These are phyloP conservation scores for Caenorhabditis zanzibari DNA, from an alignment of 2,888 invertebrate species.

Conservation along the genomic window DNA sequence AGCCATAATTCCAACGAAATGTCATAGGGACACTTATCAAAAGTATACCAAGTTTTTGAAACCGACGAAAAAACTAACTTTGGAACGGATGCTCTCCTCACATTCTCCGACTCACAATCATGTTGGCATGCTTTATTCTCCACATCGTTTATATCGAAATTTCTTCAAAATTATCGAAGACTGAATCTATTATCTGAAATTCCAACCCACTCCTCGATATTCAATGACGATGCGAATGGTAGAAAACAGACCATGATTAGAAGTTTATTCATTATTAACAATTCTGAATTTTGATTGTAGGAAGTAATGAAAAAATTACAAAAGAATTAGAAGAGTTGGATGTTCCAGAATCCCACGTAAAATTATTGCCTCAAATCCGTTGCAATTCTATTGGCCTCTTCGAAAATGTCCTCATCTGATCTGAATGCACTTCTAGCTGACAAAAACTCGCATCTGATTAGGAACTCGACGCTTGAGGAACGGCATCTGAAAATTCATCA, in stretches of 20 bases:
- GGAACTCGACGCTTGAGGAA: constrained; percentile 77
- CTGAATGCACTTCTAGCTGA: constrained; percentile 74
- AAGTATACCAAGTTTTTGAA: too few relatives aligned
- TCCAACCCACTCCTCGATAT: constrained; percentile 31
- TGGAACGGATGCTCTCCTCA: not conserved
- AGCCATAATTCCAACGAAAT: too few relatives aligned
- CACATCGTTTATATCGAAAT: constrained; percentile 46
- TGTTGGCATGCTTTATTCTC: constrained; percentile 45
- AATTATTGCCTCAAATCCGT: constrained; percentile 52
- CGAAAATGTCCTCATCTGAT: constrained; percentile 75
- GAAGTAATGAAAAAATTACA: not conserved
- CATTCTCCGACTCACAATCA: constrained; percentile 18
- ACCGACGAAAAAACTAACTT: constrained; percentile 1
- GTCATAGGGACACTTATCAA: too few relatives aligned
- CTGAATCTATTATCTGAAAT: not conserved
- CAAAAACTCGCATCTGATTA: constrained; percentile 79
- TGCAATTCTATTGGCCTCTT: constrained; percentile 63
- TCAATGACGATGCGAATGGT: not conserved
- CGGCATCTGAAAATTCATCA: constrained; percentile 67
- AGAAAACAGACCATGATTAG: not conserved
- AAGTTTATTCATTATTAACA: constrained; percentile 33
- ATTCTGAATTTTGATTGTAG: not conserved
- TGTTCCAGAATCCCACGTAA: not conserved
- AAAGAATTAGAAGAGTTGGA: not conserved
- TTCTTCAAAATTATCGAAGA: constrained; percentile 5